phyloP scores from a whole-genome alignment of 1,140 invertebrate genomes.

The Eriosoma lanigerum region DNA sequence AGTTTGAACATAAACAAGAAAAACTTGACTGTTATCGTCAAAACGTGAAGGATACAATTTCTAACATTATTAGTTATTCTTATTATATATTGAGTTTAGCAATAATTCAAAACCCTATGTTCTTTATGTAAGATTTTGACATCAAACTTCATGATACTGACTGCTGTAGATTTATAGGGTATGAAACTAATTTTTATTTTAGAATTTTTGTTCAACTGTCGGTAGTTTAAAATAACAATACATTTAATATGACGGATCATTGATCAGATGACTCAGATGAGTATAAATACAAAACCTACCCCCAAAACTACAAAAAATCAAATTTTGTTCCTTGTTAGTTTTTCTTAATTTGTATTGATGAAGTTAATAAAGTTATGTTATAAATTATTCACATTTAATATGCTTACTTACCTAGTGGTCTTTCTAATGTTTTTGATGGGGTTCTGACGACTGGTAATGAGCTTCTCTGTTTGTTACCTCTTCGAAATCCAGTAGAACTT shows the following conservation, averaged over 20 bases:
- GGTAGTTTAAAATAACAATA: not conserved
- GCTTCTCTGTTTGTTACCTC: slow-evolving; percentile 86
- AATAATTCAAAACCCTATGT: not conserved
- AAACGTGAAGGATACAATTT: not conserved
- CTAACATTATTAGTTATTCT: not conserved
- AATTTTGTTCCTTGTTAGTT: no score
- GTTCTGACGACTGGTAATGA: slow-evolving; percentile 91
- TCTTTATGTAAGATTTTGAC: not conserved
- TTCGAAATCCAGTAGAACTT: slow-evolving; percentile 84
- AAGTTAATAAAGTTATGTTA: not conserved
- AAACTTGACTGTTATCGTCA: not conserved
- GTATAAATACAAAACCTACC: no score
- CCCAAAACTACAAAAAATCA: no score
- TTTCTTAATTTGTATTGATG: no score
- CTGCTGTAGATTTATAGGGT: not conserved
- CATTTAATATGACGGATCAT: not conserved
- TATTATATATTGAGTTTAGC: not conserved
- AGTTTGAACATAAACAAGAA: not conserved
- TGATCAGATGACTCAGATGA: no score
- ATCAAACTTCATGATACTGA: not conserved
- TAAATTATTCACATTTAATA: not conserved
- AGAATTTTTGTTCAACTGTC: not conserved
- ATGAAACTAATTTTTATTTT: not conserved
- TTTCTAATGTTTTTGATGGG: slow-evolving; percentile 89
- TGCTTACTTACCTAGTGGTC: slow-evolving; percentile 73